A percentile compares a stretch with the other conserved stretches of the same genome.
Conservation (phyloP, 2,888 invertebrate species). For the Latrodectus hesperus region DNA sequence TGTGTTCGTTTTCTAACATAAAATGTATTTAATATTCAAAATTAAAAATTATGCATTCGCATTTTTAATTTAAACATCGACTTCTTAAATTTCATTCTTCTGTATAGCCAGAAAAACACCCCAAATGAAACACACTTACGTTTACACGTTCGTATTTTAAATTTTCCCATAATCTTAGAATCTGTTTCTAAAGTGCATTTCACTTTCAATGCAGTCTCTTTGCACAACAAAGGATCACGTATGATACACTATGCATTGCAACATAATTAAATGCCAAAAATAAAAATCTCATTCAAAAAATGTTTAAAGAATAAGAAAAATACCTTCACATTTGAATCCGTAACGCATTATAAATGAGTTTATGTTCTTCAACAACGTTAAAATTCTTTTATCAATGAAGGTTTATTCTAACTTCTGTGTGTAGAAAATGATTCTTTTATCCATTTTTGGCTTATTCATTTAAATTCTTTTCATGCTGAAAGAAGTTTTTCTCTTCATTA, state of each 20-base stretch:
- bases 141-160: too few species aligned
- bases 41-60: too few species aligned
- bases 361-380: conserved; percentile 1
- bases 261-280: background rate
- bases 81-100: too few species aligned
- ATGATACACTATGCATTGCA: background rate
- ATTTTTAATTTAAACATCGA: too few species aligned
- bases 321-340: background rate
- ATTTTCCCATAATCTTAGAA: too few species aligned
- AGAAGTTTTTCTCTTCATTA: conserved; percentile 5
- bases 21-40: too few species aligned
- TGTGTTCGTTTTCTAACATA: too few species aligned
- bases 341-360: background rate
- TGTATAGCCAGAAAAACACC: too few species aligned
- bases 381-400: conserved; percentile 4
- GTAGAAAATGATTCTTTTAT: conserved; percentile 1
- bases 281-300: background rate
- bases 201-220: too few species aligned
- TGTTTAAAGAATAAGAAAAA: background rate
- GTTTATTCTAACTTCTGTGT: background rate
- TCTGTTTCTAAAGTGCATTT: too few species aligned
- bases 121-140: too few species aligned
- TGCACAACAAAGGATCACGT: background rate
- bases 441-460: conserved; percentile 1
- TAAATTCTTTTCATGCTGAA: background rate